These are phyloP conservation scores for Zaprionus lachaisei DNA, from an alignment of 1,140 invertebrate species.

Conservation along the genomic window DNA sequence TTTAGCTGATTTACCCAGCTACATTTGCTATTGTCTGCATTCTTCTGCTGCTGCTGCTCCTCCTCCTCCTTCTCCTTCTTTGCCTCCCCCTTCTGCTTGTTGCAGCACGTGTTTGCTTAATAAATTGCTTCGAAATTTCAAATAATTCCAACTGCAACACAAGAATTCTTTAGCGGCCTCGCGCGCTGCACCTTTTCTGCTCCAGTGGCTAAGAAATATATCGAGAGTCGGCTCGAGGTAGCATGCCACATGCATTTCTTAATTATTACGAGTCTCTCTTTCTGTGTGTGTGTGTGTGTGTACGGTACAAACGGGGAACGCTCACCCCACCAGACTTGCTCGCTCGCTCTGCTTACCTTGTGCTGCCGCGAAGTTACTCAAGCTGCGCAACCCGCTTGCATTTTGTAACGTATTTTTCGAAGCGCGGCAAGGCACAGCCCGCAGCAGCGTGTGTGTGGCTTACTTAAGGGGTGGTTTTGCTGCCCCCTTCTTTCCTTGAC, in stretches of 20 bases:
- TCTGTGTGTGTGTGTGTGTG: background rate
- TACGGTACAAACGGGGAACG: background rate
- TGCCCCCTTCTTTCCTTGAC: background rate
- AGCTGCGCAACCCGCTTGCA: slow-evolving; percentile 60
- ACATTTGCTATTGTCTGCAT: slow-evolving; percentile 4
- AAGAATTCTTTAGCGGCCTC: slow-evolving; percentile 12
- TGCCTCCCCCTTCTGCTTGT: background rate
- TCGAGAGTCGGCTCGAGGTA: slow-evolving; percentile 16
- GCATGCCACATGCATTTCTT: slow-evolving; percentile 74
- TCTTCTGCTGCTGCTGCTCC: background rate
- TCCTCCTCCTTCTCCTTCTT: background rate
- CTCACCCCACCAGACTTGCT: slow-evolving; percentile 24
- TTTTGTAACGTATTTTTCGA: slow-evolving; percentile 79
- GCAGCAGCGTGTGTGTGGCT: slow-evolving; percentile 59
- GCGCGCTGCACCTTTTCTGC: slow-evolving; percentile 57
- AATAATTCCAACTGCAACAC: slow-evolving; percentile 48
- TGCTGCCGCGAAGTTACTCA: slow-evolving; percentile 55
- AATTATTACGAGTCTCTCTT: slow-evolving; percentile 60
- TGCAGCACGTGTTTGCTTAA: slow-evolving; percentile 66
- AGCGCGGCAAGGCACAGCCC: slow-evolving; percentile 45
- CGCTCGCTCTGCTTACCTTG: slow-evolving; percentile 34
- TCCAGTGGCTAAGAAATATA: slow-evolving; percentile 61
- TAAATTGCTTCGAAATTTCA: slow-evolving; percentile 58
- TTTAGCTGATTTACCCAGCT: background rate
- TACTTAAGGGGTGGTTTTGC: slow-evolving; percentile 61